Evolutionary conservation across 2,888 invertebrate genomes (phyloP).

Genomic region (Oscheius sp.): DNA sequence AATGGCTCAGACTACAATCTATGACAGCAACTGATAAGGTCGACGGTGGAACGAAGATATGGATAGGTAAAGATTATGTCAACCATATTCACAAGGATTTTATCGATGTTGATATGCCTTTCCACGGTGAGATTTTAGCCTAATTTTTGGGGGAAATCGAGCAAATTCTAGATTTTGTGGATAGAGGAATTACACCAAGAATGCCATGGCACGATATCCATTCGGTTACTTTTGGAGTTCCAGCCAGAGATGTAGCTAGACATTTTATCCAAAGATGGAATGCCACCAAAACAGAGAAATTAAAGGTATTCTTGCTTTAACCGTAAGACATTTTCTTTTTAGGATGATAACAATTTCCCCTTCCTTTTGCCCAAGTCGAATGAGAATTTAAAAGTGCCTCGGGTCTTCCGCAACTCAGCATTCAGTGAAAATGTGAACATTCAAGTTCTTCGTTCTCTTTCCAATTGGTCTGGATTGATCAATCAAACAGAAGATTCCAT

Average conservation of each 20-base stretch:
- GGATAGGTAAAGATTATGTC: conserved; percentile 75
- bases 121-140: conserved; percentile 58
- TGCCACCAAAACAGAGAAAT: conserved; percentile 67
- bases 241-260: conserved; percentile 73
- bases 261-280: conserved; percentile 75
- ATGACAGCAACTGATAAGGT: conserved; percentile 34
- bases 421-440: conserved; percentile 51
- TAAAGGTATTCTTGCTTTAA: too few species aligned
- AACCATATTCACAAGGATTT: conserved; percentile 74
- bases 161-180: conserved; percentile 72
- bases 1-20: conserved; percentile 53
- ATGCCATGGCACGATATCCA: conserved; percentile 76
- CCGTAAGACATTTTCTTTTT: too few species aligned
- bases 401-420: conserved; percentile 54
- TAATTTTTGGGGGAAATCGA: background rate
- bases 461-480: conserved; percentile 73
- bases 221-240: conserved; percentile 72
- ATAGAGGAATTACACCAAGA: conserved; percentile 72
- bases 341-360: conserved; percentile 71
- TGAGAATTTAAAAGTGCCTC: conserved; percentile 66
- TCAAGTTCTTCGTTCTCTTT: conserved; percentile 72
- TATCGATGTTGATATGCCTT: conserved; percentile 69
- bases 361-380: conserved; percentile 73
- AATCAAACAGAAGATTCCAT: conserved; percentile 73
- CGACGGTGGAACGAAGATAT: conserved; percentile 71